Evolutionary conservation across 2,888 invertebrate genomes (phyloP).

Genomic region (Diplazon laetatorius): DNA sequence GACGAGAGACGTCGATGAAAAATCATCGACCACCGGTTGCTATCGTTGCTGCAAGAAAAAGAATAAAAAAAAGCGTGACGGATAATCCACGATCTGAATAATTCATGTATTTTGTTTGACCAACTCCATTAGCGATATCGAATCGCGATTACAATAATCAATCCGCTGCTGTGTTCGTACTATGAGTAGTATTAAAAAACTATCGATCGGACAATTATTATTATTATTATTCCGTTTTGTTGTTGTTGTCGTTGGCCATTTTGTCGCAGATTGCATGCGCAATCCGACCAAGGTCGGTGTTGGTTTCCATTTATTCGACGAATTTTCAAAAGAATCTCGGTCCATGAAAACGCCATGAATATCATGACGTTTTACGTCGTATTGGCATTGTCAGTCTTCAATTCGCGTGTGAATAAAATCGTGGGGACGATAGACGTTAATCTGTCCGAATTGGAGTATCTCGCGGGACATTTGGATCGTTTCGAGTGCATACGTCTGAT

Average conservation of each 20-base stretch:
- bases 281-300: no score
- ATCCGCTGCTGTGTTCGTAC: no score
- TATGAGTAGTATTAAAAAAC: no score
- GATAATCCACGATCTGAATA: conserved; percentile 45
- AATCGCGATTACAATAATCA: no score
- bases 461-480: conserved; percentile 84
- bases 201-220: no score
- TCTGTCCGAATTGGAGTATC: conserved; percentile 82
- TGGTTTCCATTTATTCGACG: no score
- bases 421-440: conserved; percentile 77
- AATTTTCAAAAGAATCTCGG: background rate
- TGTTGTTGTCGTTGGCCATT: no score
- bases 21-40: conserved; percentile 71
- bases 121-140: no score
- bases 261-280: no score
- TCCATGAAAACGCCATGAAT: background rate
- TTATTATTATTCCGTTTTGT: no score
- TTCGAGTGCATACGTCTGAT: conserved; percentile 85
- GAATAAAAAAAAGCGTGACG: conserved; percentile 66
- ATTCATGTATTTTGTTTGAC: no score
- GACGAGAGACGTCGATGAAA: conserved; percentile 64
- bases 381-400: conserved; percentile 9
- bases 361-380: conserved; percentile 24
- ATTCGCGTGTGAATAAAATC: background rate
- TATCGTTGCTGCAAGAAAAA: conserved; percentile 75